These are phyloP conservation scores for Heteropelma amictum DNA, from an alignment of 2,888 invertebrate species.

Conservation along the genomic window DNA sequence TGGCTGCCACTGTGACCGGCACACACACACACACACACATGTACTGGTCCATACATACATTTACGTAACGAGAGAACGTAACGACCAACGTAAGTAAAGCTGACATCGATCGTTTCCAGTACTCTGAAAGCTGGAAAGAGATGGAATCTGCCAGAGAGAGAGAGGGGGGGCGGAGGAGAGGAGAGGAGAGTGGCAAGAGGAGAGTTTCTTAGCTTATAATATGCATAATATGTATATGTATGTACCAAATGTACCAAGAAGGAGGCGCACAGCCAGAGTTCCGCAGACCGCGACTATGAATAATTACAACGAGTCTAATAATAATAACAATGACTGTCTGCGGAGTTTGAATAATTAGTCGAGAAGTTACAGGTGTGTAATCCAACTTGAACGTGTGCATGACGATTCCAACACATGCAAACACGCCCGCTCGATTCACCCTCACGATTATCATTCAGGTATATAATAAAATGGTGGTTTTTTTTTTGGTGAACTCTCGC, in stretches of 20 bases:
- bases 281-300: slow-evolving; percentile 52
- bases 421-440: neutral
- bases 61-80: slow-evolving; percentile 21
- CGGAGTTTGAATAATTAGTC: slow-evolving; percentile 43
- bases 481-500: neutral
- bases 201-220: slow-evolving; percentile 45
- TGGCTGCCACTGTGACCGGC: slow-evolving; percentile 24
- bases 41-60: neutral
- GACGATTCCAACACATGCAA: neutral
- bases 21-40: neutral
- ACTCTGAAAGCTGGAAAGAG: slow-evolving; percentile 35
- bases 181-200: slow-evolving; percentile 14
- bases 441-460: neutral
- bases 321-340: slow-evolving; percentile 53
- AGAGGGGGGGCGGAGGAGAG: slow-evolving; percentile 10
- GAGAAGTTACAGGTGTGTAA: slow-evolving; percentile 47
- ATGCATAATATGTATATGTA: too few species aligned
- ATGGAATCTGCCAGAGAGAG: slow-evolving; percentile 23
- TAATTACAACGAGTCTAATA: slow-evolving; percentile 56
- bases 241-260: slow-evolving; percentile 41
- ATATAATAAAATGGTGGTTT: neutral
- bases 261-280: slow-evolving; percentile 4
- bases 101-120: slow-evolving; percentile 48
- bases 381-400: neutral
- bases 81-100: slow-evolving; percentile 48